A percentile compares a stretch with the other conserved stretches of the same genome.
These are phyloP conservation scores for Hydrozoanthus tunicans DNA, from an alignment of 64 coral and sea anemone species.

Conservation along the genomic window DNA sequence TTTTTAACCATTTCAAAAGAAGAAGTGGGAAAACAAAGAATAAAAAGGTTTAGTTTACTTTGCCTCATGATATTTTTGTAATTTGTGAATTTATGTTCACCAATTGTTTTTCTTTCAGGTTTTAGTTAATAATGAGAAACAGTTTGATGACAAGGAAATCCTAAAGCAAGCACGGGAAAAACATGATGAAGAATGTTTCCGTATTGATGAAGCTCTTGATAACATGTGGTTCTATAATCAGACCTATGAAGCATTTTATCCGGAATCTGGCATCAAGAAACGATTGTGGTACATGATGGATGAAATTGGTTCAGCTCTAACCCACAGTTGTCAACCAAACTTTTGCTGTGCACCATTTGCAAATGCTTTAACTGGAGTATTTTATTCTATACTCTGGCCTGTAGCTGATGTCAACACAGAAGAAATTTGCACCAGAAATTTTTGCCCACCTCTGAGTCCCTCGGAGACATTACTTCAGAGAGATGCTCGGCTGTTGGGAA, in stretches of 20 bases:
- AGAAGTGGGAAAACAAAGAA: too few relatives aligned
- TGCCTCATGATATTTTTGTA: not conserved
- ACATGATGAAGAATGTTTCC: conserved; percentile 31
- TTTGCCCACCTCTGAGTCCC: conserved; percentile 60
- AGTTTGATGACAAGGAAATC: conserved; percentile 74
- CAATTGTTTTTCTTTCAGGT: conserved; percentile 37
- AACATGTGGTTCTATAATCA: conserved; percentile 92
- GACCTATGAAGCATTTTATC: conserved; percentile 72
- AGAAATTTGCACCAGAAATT: conserved; percentile 73
- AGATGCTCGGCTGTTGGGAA: conserved; percentile 73
- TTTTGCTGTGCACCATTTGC: conserved; percentile 83
- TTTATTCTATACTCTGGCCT: conserved; percentile 85
- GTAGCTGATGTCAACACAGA: conserved; percentile 61
- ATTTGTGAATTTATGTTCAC: not conserved
- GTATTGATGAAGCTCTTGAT: conserved; percentile 48
- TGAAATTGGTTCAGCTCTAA: conserved; percentile 81
- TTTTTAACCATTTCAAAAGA: too few relatives aligned
- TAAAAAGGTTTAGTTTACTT: too few relatives aligned
- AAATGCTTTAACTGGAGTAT: conserved; percentile 71
- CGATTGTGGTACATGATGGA: conserved; percentile 89
- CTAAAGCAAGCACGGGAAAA: conserved; percentile 66
- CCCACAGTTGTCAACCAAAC: conserved; percentile 66
- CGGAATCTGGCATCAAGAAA: conserved; percentile 46
- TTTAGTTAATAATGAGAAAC: conserved; percentile 82
- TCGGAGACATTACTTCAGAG: conserved; percentile 61